Evolutionary conservation across 2,113 vertebrate genomes (phyloP).

Genomic region (Ctenodactylus gundi): DNA sequence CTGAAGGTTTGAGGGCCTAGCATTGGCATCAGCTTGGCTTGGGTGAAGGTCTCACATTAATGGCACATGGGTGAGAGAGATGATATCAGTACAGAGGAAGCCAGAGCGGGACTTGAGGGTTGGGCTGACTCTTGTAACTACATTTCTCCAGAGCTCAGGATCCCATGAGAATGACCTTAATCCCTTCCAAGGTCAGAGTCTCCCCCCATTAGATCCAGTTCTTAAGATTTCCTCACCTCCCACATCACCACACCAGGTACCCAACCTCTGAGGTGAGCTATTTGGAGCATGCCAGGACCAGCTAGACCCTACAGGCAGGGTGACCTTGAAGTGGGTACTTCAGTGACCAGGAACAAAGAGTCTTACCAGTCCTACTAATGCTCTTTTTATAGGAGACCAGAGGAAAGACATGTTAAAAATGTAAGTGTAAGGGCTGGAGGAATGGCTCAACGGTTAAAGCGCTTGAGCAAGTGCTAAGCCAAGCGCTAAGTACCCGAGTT

Average conservation of each 20-base stretch:
- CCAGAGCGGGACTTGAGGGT: fast-evolving
- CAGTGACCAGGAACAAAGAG: background rate
- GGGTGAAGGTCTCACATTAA: background rate
- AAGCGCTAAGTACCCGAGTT: too few species aligned
- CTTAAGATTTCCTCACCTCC: background rate
- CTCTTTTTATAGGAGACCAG: background rate
- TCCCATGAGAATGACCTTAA: background rate
- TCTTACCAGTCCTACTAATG: background rate
- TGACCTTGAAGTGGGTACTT: background rate
- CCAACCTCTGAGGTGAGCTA: background rate
- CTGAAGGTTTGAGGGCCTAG: background rate
- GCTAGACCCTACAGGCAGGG: background rate
- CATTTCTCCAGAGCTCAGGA: background rate
- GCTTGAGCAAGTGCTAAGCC: too few species aligned
- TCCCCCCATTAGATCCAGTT: too few species aligned
- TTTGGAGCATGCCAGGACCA: background rate
- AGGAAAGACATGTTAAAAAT: background rate
- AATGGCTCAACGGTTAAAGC: too few species aligned
- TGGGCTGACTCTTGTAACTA: background rate
- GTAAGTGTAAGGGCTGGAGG: background rate
- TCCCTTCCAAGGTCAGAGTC: background rate
- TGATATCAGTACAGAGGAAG: background rate
- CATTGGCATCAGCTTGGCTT: background rate
- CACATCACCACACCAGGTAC: background rate
- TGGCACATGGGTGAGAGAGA: background rate